Evolutionary conservation across 2,888 invertebrate genomes (phyloP).

Genomic region (Sphaerophoria taeniata): DNA sequence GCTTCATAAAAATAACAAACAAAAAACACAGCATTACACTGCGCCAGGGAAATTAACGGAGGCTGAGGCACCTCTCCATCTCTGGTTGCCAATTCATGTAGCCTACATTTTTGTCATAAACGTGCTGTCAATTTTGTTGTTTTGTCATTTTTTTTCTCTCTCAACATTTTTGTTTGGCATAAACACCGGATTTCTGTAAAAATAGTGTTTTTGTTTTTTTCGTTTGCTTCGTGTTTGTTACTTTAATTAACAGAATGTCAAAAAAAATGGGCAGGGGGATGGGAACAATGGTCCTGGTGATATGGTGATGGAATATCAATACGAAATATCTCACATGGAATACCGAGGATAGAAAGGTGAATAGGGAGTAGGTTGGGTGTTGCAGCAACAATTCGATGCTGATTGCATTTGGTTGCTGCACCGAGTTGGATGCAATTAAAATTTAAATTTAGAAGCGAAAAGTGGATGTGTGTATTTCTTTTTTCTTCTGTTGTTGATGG

Average conservation of each 20-base stretch:
- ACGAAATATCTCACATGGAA: not conserved
- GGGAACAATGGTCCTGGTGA: conserved; percentile 14
- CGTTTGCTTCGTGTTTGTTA: conserved; percentile 33
- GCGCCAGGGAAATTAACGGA: conserved; percentile 32
- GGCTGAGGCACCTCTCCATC: not conserved
- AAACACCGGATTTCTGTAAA: conserved; percentile 56
- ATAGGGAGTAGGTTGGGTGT: not conserved
- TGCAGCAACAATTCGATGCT: conserved; percentile 48
- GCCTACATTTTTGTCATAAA: conserved; percentile 30
- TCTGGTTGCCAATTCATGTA: conserved; percentile 3
- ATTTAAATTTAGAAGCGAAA: conserved; percentile 27
- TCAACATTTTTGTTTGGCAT: conserved; percentile 23
- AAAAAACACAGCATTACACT: conserved; percentile 9
- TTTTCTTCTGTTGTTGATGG: not conserved
- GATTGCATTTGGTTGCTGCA: conserved; percentile 40
- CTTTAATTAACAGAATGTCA: conserved; percentile 73
- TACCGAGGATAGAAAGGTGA: not conserved
- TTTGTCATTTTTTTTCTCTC: conserved; percentile 9
- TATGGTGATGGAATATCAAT: not conserved
- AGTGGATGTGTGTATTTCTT: not conserved
- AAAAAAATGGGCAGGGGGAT: conserved; percentile 9
- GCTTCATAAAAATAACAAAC: conserved; percentile 57
- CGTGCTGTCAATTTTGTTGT: not conserved
- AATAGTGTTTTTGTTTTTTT: not conserved
- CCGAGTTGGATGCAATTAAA: conserved; percentile 6